phyloP scores from a whole-genome alignment of 2,113 vertebrate species.

The Percina caprodes region DNA sequence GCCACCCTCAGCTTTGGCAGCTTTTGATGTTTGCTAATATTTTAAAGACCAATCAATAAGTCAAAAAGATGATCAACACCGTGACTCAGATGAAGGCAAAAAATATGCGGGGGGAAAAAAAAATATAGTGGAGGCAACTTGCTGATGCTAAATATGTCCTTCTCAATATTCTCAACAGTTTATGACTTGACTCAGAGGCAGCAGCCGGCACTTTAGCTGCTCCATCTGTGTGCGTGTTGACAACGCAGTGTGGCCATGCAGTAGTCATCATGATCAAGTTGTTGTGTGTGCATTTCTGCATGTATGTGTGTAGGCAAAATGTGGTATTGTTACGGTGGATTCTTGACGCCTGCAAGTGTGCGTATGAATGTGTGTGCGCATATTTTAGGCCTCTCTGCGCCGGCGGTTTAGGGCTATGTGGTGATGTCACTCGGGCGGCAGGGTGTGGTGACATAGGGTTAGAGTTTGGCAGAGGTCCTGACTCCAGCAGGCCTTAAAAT shows the following conservation, averaged over 20 bases:
- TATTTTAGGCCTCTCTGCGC: constrained; percentile 27
- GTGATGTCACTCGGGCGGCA: constrained; percentile 64
- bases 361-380: not conserved
- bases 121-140: not conserved
- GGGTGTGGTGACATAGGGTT: constrained; percentile 71
- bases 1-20: not conserved
- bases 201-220: constrained; percentile 19
- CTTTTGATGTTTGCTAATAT: not conserved
- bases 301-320: constrained; percentile 34
- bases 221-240: constrained; percentile 6
- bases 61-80: not conserved
- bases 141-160: not conserved
- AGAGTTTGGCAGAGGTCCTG: constrained; percentile 65
- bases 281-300: constrained; percentile 43
- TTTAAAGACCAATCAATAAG: not conserved
- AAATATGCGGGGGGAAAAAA: not conserved
- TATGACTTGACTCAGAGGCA: constrained; percentile 20
- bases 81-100: too few relatives aligned
- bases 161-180: not conserved
- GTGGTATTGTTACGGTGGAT: constrained; percentile 16
- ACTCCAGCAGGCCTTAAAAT: constrained; percentile 48
- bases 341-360: not conserved
- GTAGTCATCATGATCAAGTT: constrained; percentile 53
- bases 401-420: constrained; percentile 43
- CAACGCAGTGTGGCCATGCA: constrained; percentile 29